These are phyloP conservation scores for Eulimnadia texana DNA, from an alignment of 1,140 invertebrate species.

Conservation along the genomic window DNA sequence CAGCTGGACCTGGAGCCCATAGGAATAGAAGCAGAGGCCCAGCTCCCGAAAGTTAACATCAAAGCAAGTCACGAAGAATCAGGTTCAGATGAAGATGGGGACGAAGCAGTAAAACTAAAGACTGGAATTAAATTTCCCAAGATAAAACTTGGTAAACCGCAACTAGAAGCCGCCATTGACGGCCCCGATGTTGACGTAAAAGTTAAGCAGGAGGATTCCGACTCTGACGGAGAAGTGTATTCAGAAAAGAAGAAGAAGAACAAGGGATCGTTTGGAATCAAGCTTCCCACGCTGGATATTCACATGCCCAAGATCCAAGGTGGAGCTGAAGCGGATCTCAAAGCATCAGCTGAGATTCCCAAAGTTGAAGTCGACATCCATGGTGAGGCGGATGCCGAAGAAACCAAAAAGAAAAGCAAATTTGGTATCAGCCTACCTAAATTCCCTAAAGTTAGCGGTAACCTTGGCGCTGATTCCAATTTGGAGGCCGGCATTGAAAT, in stretches of 20 bases:
- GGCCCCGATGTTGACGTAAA: background rate
- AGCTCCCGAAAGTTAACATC: background rate
- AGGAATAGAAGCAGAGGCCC: background rate
- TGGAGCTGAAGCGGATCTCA: background rate
- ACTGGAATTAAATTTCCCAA: background rate
- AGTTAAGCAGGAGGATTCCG: background rate
- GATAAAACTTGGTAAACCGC: conserved; percentile 1
- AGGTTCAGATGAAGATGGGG: background rate
- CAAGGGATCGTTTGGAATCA: background rate
- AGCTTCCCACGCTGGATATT: background rate
- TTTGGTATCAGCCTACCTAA: conserved; percentile 12
- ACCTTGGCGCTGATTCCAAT: background rate
- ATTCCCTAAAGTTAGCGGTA: too few species aligned
- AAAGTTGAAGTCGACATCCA: background rate
- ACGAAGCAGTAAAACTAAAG: background rate
- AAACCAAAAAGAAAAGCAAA: background rate
- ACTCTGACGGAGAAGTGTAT: background rate
- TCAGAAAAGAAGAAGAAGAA: conserved; percentile 1
- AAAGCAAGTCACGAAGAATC: background rate
- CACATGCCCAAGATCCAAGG: background rate
- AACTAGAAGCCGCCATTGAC: background rate
- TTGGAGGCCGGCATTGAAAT: background rate
- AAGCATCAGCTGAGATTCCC: background rate
- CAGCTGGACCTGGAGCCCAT: background rate
- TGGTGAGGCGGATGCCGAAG: background rate